Conservation (phyloP, 2,888 invertebrate species). For the Abrostola tripartita region DNA sequence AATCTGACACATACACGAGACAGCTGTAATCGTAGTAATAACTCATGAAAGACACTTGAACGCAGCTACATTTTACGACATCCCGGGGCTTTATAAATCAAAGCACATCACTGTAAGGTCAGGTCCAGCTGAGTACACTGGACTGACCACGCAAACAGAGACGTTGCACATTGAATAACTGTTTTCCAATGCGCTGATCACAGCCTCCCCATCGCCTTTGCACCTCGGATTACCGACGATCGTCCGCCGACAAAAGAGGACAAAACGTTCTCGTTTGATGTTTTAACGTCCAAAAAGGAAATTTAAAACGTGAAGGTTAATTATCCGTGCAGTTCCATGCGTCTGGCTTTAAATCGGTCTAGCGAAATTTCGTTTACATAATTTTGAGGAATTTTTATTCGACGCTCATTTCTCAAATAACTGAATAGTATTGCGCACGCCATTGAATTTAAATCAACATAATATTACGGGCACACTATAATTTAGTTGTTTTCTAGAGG, state of each 20-base stretch:
- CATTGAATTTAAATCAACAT: constrained; percentile 14
- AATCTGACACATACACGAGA: constrained; percentile 35
- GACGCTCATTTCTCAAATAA: constrained; percentile 26
- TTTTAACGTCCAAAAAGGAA: constrained; percentile 67
- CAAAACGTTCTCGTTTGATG: constrained; percentile 69
- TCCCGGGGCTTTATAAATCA: constrained; percentile 47
- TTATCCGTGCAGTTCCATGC: constrained; percentile 64
- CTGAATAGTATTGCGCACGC: constrained; percentile 18
- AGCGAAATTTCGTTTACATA: constrained; percentile 34
- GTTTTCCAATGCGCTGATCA: constrained; percentile 79
- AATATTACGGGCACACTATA: constrained; percentile 17
- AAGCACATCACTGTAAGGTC: constrained; percentile 43
- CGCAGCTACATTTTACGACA: constrained; percentile 40
- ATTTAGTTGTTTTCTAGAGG: constrained; percentile 22
- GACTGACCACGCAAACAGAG: constrained; percentile 68
- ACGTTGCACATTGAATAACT: constrained; percentile 70
- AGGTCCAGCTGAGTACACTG: constrained; percentile 57
- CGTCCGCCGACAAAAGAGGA: constrained; percentile 59
- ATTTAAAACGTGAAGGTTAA: constrained; percentile 65
- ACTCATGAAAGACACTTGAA: constrained; percentile 35
- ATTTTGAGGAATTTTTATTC: constrained; percentile 40
- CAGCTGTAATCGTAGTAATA: constrained; percentile 43
- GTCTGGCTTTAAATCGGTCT: constrained; percentile 49
- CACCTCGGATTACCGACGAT: constrained; percentile 76
- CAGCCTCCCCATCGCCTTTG: constrained; percentile 67